Conservation (phyloP, 2,113 vertebrate species). For the Hemicordylus capensis region DNA sequence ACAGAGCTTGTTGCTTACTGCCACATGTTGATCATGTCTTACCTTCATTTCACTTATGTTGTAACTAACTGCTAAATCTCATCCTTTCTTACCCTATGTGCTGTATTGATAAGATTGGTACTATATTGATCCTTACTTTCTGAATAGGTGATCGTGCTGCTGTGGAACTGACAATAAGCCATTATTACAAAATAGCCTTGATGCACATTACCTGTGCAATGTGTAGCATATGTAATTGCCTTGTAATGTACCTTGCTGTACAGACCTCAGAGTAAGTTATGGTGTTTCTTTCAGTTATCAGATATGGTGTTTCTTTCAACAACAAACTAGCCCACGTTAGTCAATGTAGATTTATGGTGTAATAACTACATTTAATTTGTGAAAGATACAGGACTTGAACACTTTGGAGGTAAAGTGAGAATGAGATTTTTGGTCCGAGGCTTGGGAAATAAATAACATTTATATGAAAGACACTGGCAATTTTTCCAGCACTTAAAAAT, state of each 20-base stretch:
- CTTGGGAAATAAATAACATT: constrained; percentile 1
- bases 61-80: neutral
- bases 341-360: neutral
- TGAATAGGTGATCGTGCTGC: neutral
- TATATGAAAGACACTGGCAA: neutral
- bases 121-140: neutral
- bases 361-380: neutral
- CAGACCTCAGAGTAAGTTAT: neutral
- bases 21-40: neutral
- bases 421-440: neutral
- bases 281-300: neutral
- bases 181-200: neutral
- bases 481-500: neutral
- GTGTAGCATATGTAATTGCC: neutral
- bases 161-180: neutral
- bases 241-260: neutral
- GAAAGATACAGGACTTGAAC: neutral
- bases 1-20: neutral
- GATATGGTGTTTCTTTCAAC: neutral
- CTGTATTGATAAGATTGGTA: neutral
- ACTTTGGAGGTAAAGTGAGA: neutral
- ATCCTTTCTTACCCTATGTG: neutral
- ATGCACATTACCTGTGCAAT: neutral
- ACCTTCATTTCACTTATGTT: neutral
- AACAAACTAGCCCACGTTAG: neutral